These are phyloP conservation scores for Semnornis frantzii DNA, from an alignment of 2,113 vertebrate species.

Conservation along the genomic window DNA sequence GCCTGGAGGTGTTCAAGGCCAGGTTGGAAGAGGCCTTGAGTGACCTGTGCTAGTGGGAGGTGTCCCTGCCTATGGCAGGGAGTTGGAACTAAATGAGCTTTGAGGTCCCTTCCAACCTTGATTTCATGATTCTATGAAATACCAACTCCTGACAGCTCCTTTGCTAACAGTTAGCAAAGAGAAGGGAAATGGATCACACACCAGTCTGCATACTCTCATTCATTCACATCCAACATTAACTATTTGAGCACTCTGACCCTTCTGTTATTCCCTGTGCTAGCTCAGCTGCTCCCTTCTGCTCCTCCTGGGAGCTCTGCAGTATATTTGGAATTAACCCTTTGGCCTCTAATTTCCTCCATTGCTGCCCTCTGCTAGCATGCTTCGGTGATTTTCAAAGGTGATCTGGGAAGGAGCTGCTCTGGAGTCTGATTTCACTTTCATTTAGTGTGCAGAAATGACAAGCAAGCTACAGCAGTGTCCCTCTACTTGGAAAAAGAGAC, in stretches of 20 bases:
- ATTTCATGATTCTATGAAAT: background rate
- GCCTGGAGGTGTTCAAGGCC: too few species aligned
- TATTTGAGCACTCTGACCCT: background rate
- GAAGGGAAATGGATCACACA: background rate
- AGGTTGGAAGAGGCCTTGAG: too few species aligned
- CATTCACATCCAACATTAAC: background rate
- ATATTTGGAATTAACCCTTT: background rate
- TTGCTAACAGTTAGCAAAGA: background rate
- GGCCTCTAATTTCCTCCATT: background rate
- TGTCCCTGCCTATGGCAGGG: too few species aligned
- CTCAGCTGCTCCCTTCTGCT: background rate
- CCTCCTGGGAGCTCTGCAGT: background rate
- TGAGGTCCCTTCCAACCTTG: too few species aligned
- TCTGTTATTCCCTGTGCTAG: background rate
- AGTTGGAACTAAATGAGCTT: too few species aligned
- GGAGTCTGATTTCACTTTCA: background rate
- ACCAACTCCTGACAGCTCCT: background rate
- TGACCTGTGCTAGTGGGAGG: too few species aligned
- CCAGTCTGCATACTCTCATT: background rate
- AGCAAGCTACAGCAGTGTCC: background rate
- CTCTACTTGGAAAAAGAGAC: background rate
- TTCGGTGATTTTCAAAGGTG: constrained; percentile 14
- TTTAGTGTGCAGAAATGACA: background rate
- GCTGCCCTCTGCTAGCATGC: background rate
- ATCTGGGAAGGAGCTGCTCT: background rate